Base-by-base conservation (phyloP, 2,113 vertebrate species). In the Phylloscopus trochiloides region DNA sequence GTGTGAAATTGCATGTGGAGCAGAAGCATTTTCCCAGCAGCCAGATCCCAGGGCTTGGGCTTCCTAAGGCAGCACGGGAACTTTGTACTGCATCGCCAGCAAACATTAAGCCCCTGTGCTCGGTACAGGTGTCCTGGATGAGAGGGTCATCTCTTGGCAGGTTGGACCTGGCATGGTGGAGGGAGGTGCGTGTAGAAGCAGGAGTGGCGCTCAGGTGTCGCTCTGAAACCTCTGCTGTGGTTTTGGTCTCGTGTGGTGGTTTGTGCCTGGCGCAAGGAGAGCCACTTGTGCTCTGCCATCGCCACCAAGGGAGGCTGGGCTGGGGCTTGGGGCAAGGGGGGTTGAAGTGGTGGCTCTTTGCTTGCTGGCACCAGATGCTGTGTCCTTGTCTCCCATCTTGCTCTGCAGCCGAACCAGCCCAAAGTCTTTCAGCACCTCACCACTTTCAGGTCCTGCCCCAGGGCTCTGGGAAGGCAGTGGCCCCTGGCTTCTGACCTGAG, bases 1-100 rank as follows among this genome's bases (percentile, higher is more conserved):
- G 86, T 89, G 80, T 92, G 71, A 92, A 94, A 94, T 86, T 70
- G 88, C 43, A 68, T 38, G 34, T 73, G 79, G 74, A 97, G 94
- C 92, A 92, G 84, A 90, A 90, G 67, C 67, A 5, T 90, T 94
- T 96, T 97, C 87, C 91, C 72, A 88, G 92, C 12, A 2, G 61
- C 72, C 75, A 31, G 84, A 85, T 47, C 68, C 78, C 73, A 62
- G 38, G 55, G 28, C 55, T 81, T 1, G 18, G 66, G 43, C 47
- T 93, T 76, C 66, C 78, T 55, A 42, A 66, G 80, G 91, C 59
- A 34, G 29, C 63, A 10, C 0, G 0, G 75, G 78, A 79, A 36
- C 72, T 86, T 75, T 36, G 63, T 48, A 6, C 50, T 9, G 45
- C 47, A 4, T 51, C 0, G 1, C 36, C 32, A 34, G 67, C 86